Conservation (phyloP, 2,888 invertebrate genomes). For the Acronicta leporina region DNA sequence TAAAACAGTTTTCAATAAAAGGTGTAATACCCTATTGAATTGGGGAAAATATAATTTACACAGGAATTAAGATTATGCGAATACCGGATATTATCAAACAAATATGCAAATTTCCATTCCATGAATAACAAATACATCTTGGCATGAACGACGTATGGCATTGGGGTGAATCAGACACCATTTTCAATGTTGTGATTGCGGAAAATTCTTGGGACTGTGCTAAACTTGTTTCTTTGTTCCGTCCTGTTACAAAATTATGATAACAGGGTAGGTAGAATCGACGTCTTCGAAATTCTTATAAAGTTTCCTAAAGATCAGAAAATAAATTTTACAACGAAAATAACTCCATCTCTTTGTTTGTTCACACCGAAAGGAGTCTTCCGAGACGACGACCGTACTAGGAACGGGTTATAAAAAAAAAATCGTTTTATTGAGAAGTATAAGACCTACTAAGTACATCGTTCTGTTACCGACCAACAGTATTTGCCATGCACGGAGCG, state of each 20-base stretch:
- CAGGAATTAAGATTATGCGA: conserved; percentile 2
- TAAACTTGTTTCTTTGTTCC: not conserved
- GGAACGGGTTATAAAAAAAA: too few relatives aligned
- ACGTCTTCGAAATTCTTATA: not conserved
- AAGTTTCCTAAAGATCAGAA: not conserved
- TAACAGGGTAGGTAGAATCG: not conserved
- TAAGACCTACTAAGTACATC: too few relatives aligned
- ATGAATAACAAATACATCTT: not conserved
- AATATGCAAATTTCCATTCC: conserved; percentile 8
- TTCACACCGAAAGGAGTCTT: too few relatives aligned
- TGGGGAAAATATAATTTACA: conserved; percentile 14
- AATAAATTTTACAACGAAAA: not conserved
- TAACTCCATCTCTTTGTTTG: too few relatives aligned
- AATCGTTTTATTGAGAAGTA: too few relatives aligned
- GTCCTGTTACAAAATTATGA: too few relatives aligned
- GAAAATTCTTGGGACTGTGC: not conserved
- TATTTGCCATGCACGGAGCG: too few relatives aligned
- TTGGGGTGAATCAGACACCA: conserved; percentile 3
- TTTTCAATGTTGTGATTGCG: not conserved
- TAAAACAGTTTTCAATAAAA: too few relatives aligned
- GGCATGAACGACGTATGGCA: not conserved
- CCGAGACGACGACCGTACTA: too few relatives aligned
- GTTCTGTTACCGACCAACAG: too few relatives aligned
- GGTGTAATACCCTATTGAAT: too few relatives aligned
- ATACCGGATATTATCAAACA: conserved; percentile 7